Percentiles rank a stretch among this genome's conserved stretches.
These are phyloP conservation scores for Eledone cirrhosa DNA, from an alignment of 2,888 invertebrate species.

Conservation along the genomic window DNA sequence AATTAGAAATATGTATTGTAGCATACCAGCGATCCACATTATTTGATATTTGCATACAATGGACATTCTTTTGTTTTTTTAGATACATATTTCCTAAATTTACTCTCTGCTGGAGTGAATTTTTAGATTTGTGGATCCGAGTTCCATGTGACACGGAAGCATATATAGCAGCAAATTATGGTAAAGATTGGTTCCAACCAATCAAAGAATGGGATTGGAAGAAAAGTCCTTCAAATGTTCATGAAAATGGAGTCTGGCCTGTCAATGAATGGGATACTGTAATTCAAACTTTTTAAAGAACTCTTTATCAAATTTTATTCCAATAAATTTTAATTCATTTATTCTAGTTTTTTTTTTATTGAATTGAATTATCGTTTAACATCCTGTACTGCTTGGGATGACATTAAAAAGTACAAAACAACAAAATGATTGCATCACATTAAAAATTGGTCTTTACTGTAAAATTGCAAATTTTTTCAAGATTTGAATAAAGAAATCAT, in stretches of 20 bases:
- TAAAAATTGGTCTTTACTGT: too few relatives aligned
- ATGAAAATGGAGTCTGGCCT: conserved; percentile 70
- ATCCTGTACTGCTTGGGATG: too few relatives aligned
- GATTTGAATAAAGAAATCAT: too few relatives aligned
- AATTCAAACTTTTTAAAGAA: conserved; percentile 61
- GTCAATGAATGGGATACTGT: conserved; percentile 67
- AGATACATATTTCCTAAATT: conserved; percentile 71
- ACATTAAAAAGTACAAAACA: too few relatives aligned
- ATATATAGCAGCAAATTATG: conserved; percentile 71
- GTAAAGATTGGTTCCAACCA: conserved; percentile 69
- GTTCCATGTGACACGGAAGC: conserved; percentile 70
- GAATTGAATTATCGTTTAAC: too few relatives aligned
- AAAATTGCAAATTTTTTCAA: too few relatives aligned
- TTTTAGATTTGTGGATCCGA: conserved; percentile 68
- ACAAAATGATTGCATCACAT: too few relatives aligned
- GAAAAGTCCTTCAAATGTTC: conserved; percentile 69
- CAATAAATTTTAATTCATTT: too few relatives aligned
- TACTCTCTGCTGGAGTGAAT: conserved; percentile 70
- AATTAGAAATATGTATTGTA: too few relatives aligned
- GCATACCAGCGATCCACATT: too few relatives aligned
- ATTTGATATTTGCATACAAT: not conserved
- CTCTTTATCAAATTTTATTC: too few relatives aligned
- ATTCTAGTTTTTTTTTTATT: too few relatives aligned
- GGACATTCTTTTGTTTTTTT: conserved; percentile 26
- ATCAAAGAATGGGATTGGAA: conserved; percentile 71